A percentile compares a stretch with the other conserved stretches of the same genome.
Conservation (phyloP, 2,888 invertebrate species). For the Eutolmus rufibarbis region DNA sequence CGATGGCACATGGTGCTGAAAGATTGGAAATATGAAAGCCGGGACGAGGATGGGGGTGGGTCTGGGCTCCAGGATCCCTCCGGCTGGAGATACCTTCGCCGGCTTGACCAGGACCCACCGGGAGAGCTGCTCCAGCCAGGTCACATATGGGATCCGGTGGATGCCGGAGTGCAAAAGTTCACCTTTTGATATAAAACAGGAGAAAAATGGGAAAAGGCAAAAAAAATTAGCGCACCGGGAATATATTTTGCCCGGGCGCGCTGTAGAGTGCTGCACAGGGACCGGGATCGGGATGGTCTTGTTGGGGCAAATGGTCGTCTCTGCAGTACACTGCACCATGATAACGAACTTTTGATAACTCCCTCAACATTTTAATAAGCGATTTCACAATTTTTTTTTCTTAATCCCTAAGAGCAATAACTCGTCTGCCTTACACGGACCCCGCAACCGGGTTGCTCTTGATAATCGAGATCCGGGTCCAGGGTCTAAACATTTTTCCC, state of each 20-base stretch:
- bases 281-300: background rate
- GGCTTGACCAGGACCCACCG: background rate
- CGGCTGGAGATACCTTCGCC: background rate
- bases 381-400: background rate
- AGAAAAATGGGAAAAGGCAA: background rate
- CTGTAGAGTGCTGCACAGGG: background rate
- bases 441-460: background rate
- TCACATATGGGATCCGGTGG: slow-evolving; percentile 3
- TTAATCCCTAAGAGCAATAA: background rate
- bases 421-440: background rate
- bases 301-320: background rate
- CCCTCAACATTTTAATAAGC: background rate
- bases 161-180: background rate
- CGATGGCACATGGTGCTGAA: slow-evolving; percentile 35
- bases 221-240: background rate
- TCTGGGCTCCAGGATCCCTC: background rate
- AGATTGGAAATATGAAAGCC: slow-evolving; percentile 34
- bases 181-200: slow-evolving; percentile 17
- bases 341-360: slow-evolving; percentile 17
- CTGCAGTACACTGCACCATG: background rate
- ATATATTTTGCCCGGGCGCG: background rate
- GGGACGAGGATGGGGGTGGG: background rate
- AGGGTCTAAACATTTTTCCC: background rate
- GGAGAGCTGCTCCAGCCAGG: background rate
- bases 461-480: background rate